Base-by-base conservation (phyloP, 1,140 invertebrate species). In the Plectus sambesii region DNA sequence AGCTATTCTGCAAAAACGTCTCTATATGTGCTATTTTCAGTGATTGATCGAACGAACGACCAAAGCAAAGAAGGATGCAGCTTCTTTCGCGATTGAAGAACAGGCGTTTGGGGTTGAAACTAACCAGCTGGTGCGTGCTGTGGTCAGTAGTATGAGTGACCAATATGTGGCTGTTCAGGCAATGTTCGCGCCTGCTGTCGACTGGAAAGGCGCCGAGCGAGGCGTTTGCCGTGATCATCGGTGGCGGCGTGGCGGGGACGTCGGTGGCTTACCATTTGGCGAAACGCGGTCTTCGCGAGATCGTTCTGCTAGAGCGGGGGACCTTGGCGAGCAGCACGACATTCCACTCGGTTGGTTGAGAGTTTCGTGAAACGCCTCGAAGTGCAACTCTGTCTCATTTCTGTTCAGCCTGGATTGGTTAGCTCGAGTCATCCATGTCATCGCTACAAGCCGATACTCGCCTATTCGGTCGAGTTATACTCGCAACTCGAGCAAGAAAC, bases 261-360 rank as follows among this genome's bases (percentile, higher is more conserved):
- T 56, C 53, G n/a, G 29, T 63, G 1, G 64, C 63, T 15, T 66
- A 67, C 46, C 64, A 68, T 44, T 49, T 66, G 2, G 61, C 64
- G 9, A 67, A 68, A 40, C 26, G 48, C 23, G 59, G 59, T 33
- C 37, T 59, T 25, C 66, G 62, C 38, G 59, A 68, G 44, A 62
- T 67, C 2, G 26, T 62, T 3, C 46, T 68, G 1, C 37, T 65
- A 9, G 64, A 67, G 41, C 59, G 58, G 47, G 40, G 45, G n/a
- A n/a, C n/a, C n/a, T n/a, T n/a, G n/a, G n/a, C n/a, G n/a, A n/a
- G n/a, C n/a, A n/a, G n/a, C 25, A 51, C 55, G 5, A 49, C 54
- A 3, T 56, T 45, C 35, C 55, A 57, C 29, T 56, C 55, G 0
- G 51, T 50, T 1, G 47, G 53, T 15, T n/a, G n/a, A n/a, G n/a